These are phyloP conservation scores for Pristionchus fissidentatus DNA, from an alignment of 2,888 invertebrate genomes.

Conservation along the genomic window DNA sequence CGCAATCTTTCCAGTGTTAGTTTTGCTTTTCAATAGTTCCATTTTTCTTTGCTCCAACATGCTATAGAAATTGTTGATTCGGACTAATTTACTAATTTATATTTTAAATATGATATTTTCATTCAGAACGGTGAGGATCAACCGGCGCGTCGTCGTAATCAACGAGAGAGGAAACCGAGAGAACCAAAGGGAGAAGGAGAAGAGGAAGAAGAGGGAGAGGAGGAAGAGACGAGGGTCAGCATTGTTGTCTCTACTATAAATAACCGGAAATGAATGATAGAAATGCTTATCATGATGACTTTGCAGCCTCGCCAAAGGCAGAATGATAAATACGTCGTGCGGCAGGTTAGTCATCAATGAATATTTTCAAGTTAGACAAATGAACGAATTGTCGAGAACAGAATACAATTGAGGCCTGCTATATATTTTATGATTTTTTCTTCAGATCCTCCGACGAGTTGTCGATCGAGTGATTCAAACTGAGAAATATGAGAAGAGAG, in stretches of 20 bases:
- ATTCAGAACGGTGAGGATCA: conserved; percentile 45
- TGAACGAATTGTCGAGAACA: not conserved
- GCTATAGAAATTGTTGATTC: not conserved
- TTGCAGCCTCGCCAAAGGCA: conserved; percentile 21
- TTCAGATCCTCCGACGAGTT: conserved; percentile 25
- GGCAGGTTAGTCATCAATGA: conserved; percentile 6
- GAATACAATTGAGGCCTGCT: too few relatives aligned
- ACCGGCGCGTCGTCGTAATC: conserved; percentile 10
- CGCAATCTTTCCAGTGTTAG: not conserved
- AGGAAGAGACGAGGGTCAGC: not conserved
- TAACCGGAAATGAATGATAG: too few relatives aligned
- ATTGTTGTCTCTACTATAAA: too few relatives aligned
- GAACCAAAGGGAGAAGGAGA: not conserved
- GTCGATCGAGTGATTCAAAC: conserved; percentile 31
- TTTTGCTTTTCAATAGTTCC: not conserved
- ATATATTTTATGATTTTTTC: not conserved
- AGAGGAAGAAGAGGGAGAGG: not conserved
- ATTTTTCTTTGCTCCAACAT: not conserved
- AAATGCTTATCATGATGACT: not conserved
- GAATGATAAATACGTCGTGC: conserved; percentile 42
- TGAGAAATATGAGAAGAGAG: conserved; percentile 45
- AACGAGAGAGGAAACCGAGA: conserved; percentile 9
- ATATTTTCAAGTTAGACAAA: not conserved
- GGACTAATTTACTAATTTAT: too few relatives aligned
- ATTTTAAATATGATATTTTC: not conserved